Conservation (phyloP, 2,797 vertebrate genomes). For the Valencia hispanica region DNA sequence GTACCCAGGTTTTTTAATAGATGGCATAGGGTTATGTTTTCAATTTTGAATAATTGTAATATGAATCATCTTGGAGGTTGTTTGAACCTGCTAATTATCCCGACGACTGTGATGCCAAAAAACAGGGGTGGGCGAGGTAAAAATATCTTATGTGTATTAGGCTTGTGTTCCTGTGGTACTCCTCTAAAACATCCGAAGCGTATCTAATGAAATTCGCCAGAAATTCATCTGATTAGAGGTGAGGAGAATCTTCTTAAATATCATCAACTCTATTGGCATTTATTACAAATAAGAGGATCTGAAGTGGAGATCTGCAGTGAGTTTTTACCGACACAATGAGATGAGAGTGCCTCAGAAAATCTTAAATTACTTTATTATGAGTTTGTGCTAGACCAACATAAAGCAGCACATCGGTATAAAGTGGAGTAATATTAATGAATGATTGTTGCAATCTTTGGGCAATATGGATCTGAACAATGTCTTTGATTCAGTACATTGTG, state of each 20-base stretch:
- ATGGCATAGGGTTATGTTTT: constrained; percentile 20
- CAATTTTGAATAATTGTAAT: constrained; percentile 11
- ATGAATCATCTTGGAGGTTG: constrained; percentile 23
- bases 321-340: not conserved
- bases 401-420: not conserved
- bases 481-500: not conserved
- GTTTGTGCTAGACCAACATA: not conserved
- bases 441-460: not conserved
- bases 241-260: not conserved
- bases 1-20: constrained; percentile 24
- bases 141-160: constrained; percentile 10
- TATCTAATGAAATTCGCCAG: not conserved
- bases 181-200: not conserved
- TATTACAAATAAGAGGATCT: not conserved
- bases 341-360: not conserved
- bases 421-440: too few relatives aligned
- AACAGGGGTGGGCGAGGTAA: constrained; percentile 17
- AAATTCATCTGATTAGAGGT: constrained; percentile 2
- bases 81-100: constrained; percentile 36
- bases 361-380: not conserved
- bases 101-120: constrained; percentile 5
- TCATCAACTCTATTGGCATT: not conserved
- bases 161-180: not conserved
- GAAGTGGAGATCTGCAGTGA: not conserved
- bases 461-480: not conserved